phyloP scores from a whole-genome alignment of 2,113 vertebrate species.

The Marmota monax region DNA sequence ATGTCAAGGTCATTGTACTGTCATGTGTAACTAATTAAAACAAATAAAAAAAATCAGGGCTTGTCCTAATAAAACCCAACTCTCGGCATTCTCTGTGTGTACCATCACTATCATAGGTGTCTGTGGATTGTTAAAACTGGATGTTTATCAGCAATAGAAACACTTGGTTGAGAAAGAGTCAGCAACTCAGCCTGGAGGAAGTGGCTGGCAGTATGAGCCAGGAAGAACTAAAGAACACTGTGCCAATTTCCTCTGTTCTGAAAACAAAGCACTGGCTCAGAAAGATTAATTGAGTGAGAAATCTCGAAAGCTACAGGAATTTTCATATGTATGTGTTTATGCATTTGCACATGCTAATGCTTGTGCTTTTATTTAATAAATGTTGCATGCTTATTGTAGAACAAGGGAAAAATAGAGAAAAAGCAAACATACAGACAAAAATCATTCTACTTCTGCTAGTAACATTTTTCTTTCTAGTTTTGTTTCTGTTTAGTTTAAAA shows the following conservation, averaged over 20 bases:
- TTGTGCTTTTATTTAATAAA: constrained; percentile 18
- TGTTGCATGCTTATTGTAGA: background rate
- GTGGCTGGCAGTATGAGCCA: background rate
- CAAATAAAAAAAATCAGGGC: background rate
- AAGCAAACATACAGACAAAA: background rate
- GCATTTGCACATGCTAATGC: background rate
- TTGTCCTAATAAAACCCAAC: background rate
- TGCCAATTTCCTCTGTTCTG: background rate
- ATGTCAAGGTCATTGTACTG: too few species aligned
- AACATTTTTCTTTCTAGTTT: background rate
- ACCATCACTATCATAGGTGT: background rate
- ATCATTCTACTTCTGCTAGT: background rate
- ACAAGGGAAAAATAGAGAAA: background rate
- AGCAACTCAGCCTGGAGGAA: background rate
- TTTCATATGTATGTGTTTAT: background rate
- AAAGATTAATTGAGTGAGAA: constrained; percentile 11
- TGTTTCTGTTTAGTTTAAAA: background rate
- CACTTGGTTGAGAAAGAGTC: background rate
- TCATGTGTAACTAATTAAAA: too few species aligned
- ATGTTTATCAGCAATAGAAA: background rate
- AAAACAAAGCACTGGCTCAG: background rate
- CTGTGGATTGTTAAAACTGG: background rate
- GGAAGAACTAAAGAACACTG: background rate
- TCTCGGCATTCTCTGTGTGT: background rate
- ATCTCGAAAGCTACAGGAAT: background rate